Conservation (phyloP, 2,113 vertebrate species). For the Dipodomys spectabilis region DNA sequence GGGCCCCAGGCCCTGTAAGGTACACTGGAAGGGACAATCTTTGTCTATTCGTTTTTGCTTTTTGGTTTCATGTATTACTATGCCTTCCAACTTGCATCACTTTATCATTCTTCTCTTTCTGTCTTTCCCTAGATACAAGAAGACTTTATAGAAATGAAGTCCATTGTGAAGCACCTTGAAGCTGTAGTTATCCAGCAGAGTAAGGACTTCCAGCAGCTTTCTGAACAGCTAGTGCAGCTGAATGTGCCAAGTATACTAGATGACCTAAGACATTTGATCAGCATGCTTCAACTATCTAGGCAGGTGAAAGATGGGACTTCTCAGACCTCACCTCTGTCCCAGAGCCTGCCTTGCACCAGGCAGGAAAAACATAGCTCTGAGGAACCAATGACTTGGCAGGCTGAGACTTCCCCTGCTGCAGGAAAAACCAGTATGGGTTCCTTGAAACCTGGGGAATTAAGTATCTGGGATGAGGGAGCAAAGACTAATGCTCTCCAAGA, state of each 20-base stretch:
- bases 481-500: not conserved
- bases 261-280: conserved; percentile 75
- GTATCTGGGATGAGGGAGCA: not conserved
- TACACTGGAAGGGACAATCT: not conserved
- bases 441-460: accelerated
- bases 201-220: conserved; percentile 79
- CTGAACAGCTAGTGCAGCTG: conserved; percentile 79
- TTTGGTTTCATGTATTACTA: not conserved
- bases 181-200: conserved; percentile 82
- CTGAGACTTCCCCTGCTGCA: not conserved
- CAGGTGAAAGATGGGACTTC: conserved; percentile 75
- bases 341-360: not conserved
- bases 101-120: conserved; percentile 62
- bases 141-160: conserved; percentile 85
- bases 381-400: conserved; percentile 31
- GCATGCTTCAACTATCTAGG: not conserved
- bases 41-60: not conserved
- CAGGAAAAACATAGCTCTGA: accelerated
- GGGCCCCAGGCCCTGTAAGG: not conserved
- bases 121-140: conserved; percentile 82
- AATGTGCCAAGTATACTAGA: conserved; percentile 71
- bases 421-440: not conserved
- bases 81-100: not conserved
- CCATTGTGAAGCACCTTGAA: conserved; percentile 82
- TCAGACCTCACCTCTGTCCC: conserved; percentile 85